Percentiles rank a stretch among this genome's conserved stretches.
phyloP scores from a whole-genome alignment of 2,113 vertebrate species.

The Paramormyrops kingsleyae region DNA sequence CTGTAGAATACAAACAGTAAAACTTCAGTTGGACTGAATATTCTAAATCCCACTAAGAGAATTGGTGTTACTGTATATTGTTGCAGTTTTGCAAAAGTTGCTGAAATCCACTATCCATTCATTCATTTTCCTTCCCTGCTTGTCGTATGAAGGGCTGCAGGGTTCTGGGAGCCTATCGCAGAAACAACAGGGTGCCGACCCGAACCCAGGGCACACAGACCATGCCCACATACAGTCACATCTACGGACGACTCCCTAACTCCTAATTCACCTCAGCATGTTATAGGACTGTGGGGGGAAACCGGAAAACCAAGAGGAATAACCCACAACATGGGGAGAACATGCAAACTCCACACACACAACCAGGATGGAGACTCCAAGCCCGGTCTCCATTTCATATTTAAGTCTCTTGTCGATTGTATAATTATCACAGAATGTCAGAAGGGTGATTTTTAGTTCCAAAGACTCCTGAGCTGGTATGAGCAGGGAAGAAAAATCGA shows the following conservation, averaged over 20 bases:
- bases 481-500: not conserved
- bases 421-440: not conserved
- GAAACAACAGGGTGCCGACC: not conserved
- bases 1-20: not conserved
- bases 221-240: not conserved
- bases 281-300: no score
- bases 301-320: not conserved
- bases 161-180: no score
- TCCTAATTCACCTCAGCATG: not conserved
- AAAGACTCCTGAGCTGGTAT: not conserved
- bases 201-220: not conserved
- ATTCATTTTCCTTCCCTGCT: not conserved
- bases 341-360: no score
- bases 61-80: not conserved
- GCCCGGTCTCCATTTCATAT: not conserved
- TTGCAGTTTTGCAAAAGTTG: not conserved
- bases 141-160: no score
- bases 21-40: not conserved
- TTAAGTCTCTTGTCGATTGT: not conserved
- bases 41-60: not conserved
- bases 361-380: not conserved
- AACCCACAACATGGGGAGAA: no score
- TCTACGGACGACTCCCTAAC: not conserved
- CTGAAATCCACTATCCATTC: not conserved
- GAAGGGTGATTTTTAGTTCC: not conserved